These are phyloP conservation scores for Halichoerus grypus DNA, from an alignment of 2,113 vertebrate genomes.

Conservation along the genomic window DNA sequence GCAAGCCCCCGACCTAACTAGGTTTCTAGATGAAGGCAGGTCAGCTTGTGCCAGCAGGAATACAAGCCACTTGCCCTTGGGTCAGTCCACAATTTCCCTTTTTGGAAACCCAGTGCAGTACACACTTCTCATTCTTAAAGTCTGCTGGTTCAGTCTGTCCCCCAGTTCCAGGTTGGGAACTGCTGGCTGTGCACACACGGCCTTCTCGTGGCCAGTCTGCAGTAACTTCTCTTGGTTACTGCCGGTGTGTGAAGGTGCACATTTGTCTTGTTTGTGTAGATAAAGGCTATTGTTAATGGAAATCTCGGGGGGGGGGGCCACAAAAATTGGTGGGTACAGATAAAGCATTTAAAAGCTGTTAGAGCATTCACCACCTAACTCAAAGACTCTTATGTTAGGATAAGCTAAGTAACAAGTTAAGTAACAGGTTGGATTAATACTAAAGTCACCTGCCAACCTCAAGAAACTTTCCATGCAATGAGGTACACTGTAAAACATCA, in stretches of 20 bases:
- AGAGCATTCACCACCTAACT: background rate
- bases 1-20: background rate
- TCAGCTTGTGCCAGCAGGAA: background rate
- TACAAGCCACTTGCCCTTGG: background rate
- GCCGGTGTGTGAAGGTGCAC: background rate
- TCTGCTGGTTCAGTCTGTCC: background rate
- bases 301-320: background rate
- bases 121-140: background rate
- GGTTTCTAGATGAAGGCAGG: background rate
- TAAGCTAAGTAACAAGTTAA: background rate
- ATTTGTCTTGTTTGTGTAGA: background rate
- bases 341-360: background rate
- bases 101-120: background rate
- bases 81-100: background rate
- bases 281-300: background rate
- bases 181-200: background rate
- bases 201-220: background rate
- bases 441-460: background rate
- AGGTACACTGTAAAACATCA: background rate
- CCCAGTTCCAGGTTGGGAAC: background rate
- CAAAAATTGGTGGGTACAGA: background rate
- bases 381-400: background rate
- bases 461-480: background rate
- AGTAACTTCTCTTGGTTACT: background rate
- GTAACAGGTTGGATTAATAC: background rate